Evolutionary conservation across 2,888 invertebrate species (phyloP).

Genomic region (Tenthredo amoena): DNA sequence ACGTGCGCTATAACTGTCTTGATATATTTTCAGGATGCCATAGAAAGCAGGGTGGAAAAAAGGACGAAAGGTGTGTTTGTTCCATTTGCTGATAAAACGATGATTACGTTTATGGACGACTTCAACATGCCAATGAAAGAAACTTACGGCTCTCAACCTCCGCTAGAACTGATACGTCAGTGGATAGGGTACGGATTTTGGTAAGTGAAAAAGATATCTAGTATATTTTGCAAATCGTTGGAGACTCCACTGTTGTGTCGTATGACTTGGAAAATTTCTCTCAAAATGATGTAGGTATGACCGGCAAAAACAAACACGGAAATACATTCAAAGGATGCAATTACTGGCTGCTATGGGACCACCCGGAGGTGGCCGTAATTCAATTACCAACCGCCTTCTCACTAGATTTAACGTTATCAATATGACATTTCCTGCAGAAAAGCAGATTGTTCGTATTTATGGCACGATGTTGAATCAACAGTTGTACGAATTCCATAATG

Average conservation of each 20-base stretch:
- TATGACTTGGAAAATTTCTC: background rate
- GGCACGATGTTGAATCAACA: constrained; percentile 92
- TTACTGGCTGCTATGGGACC: constrained; percentile 92
- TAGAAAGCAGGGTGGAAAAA: constrained; percentile 93
- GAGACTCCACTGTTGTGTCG: background rate
- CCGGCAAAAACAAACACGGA: constrained; percentile 87
- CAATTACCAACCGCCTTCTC: constrained; percentile 88
- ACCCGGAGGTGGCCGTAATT: constrained; percentile 91
- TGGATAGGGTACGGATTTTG: constrained; percentile 95
- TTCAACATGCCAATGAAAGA: constrained; percentile 96
- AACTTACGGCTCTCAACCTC: constrained; percentile 93
- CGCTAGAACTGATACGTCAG: constrained; percentile 90
- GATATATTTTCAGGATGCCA: constrained; percentile 84
- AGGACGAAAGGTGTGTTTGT: constrained; percentile 91
- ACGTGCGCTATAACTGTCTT: background rate
- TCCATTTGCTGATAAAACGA: constrained; percentile 89
- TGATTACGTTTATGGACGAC: constrained; percentile 94
- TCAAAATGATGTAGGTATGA: constrained; percentile 81
- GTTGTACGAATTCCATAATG: constrained; percentile 87
- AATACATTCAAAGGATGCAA: constrained; percentile 89
- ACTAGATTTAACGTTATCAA: constrained; percentile 89
- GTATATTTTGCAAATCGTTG: background rate
- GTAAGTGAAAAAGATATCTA: constrained; percentile 71
- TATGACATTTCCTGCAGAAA: constrained; percentile 91
- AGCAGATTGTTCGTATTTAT: constrained; percentile 89